Evolutionary conservation across 2,888 invertebrate genomes (phyloP), one percentile per base, ranked within the genome.

Genomic region (Drosophila affinis): DNA sequence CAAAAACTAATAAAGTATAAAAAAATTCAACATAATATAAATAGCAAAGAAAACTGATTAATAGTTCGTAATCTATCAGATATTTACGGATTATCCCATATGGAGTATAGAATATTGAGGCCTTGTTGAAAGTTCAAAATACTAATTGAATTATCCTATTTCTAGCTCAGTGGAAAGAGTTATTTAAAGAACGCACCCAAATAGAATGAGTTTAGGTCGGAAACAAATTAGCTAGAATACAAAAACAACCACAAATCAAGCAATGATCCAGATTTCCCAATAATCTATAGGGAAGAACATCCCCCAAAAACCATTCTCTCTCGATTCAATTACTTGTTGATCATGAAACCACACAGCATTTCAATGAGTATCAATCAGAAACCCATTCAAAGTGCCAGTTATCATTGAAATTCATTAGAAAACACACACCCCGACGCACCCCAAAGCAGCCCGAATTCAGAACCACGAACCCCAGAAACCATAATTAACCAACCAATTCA

Each of bases 401-500:
- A 59, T 70, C 78, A 56, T 56, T 85, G 58, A 72, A 64, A 69
- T 63, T 67, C 64, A 82, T 74, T 82, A 49, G 48, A 56, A 57
- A 61, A 2, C 10, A 39, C 18, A 12, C 12, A 18, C 70, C 72
- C 73, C 44, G 61, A 53, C 46, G 58, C 54, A 3, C 46, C 32
- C 14, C 32, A 7, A 29, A 3, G 21, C 21, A 3, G 47, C 39
- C 63, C 18, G 48, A 55, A 47, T 47, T 27, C 3, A 3, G 12
- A 34, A 12, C 34, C 7, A 12, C 34, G 4, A 34, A 34, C 48
- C 34, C 18, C 48, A 21, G 6, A 9, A 34, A 48, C 62, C 32
- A 54, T 78, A 79, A 81, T 81, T 81, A 77, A 60, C 49, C 70
- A 52, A 70, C 62, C 67, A 72, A 76, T 82, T 75, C 57, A 68